Evolutionary conservation across 1,140 invertebrate genomes (phyloP).

Genomic region (Hypothenemus hampei): DNA sequence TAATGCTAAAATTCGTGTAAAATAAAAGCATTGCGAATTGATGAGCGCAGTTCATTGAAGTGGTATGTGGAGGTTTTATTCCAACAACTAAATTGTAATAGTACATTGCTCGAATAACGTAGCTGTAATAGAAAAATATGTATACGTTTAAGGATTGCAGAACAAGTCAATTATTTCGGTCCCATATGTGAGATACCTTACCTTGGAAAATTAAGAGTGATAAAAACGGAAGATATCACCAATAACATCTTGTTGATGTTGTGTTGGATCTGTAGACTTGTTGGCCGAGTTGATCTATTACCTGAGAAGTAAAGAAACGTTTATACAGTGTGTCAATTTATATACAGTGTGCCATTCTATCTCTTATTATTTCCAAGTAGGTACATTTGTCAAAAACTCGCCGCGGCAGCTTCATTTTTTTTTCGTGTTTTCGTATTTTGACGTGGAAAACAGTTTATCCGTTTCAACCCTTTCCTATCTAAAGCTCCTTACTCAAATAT

Average conservation of each 20-base stretch:
- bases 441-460: too few species aligned
- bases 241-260: constrained; percentile 79
- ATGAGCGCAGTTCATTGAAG: constrained; percentile 50
- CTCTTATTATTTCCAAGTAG: too few species aligned
- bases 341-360: too few species aligned
- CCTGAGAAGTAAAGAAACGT: too few species aligned
- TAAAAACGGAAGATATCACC: constrained; percentile 73
- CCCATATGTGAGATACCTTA: constrained; percentile 26
- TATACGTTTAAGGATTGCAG: too few species aligned
- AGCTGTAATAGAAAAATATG: constrained; percentile 34
- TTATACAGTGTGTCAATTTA: too few species aligned
- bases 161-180: too few species aligned
- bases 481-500: too few species aligned
- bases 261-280: constrained; percentile 32
- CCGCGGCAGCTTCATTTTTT: too few species aligned
- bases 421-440: too few species aligned
- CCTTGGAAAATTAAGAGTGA: constrained; percentile 69
- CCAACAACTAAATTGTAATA: constrained; percentile 32
- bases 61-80: constrained; percentile 20
- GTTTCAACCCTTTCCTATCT: too few species aligned
- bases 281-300: constrained; percentile 4
- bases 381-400: too few species aligned
- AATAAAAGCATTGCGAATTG: constrained; percentile 60
- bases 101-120: constrained; percentile 33
- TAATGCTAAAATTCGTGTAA: constrained; percentile 78